These are phyloP conservation scores for Catocala fraxini DNA, from an alignment of 2,888 invertebrate genomes.

Conservation along the genomic window DNA sequence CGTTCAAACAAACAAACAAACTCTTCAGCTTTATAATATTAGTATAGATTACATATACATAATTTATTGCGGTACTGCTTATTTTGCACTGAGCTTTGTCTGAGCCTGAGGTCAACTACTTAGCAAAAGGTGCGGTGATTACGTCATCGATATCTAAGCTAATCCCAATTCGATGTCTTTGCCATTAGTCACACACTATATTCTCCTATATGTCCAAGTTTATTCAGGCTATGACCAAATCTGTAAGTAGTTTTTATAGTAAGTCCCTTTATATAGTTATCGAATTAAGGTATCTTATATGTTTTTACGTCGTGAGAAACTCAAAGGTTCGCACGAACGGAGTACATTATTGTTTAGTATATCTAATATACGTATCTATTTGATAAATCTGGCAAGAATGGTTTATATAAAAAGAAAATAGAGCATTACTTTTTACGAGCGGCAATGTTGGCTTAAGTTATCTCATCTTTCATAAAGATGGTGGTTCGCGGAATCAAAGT, in stretches of 20 bases:
- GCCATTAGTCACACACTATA: slow-evolving; percentile 27
- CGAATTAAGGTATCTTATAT: slow-evolving; percentile 19
- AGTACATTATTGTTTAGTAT: slow-evolving; percentile 12
- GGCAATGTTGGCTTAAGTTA: slow-evolving; percentile 14
- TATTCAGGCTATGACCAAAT: slow-evolving; percentile 19
- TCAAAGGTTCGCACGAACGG: slow-evolving; percentile 25
- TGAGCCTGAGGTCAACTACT: slow-evolving; percentile 41
- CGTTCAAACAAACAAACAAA: no score
- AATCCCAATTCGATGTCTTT: slow-evolving; percentile 22
- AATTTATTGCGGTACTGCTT: not conserved
- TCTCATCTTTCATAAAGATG: not conserved
- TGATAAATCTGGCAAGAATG: slow-evolving; percentile 16
- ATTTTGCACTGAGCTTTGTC: slow-evolving; percentile 7
- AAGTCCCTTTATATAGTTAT: slow-evolving; percentile 28
- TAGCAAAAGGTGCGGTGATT: slow-evolving; percentile 30
- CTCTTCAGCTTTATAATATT: no score
- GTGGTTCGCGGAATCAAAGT: slow-evolving; percentile 24
- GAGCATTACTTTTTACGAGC: slow-evolving; percentile 23
- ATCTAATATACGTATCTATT: slow-evolving; percentile 20
- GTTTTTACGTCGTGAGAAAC: slow-evolving; percentile 28
- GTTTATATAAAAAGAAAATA: slow-evolving; percentile 24
- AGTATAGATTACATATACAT: not conserved
- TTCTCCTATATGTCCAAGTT: slow-evolving; percentile 18
- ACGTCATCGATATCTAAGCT: slow-evolving; percentile 38
- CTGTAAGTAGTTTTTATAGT: slow-evolving; percentile 15